phyloP scores from a whole-genome alignment of 2,113 vertebrate genomes.

The Mugil cephalus region DNA sequence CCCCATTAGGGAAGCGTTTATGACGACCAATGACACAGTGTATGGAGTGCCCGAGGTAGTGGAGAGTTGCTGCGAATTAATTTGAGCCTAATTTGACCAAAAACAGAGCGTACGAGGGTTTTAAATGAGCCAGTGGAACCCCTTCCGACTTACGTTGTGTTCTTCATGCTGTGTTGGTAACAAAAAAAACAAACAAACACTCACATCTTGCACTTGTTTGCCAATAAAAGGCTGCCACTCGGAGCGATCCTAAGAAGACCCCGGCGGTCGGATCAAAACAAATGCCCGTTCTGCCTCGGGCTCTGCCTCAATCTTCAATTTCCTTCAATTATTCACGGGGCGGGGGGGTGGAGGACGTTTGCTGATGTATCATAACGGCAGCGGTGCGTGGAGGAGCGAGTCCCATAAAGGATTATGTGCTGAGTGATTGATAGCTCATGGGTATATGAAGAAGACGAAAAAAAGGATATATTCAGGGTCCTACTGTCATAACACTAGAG shows the following conservation, averaged over 20 bases:
- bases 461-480: no score
- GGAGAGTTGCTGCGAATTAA: not conserved
- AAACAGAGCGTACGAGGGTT: constrained; percentile 5
- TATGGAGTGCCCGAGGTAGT: not conserved
- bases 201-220: constrained; percentile 35
- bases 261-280: constrained; percentile 59
- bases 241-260: constrained; percentile 52
- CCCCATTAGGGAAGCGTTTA: no score
- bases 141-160: constrained; percentile 32
- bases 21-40: not conserved
- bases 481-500: no score
- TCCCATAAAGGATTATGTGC: constrained; percentile 7
- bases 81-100: not conserved
- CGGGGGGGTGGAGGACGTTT: constrained; percentile 26
- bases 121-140: constrained; percentile 38
- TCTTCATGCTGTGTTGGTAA: constrained; percentile 23
- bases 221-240: constrained; percentile 43
- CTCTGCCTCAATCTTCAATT: constrained; percentile 58
- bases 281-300: constrained; percentile 56
- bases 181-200: not conserved
- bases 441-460: constrained; percentile 1
- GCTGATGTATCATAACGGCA: constrained; percentile 46
- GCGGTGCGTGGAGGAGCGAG: constrained; percentile 17
- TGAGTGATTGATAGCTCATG: constrained; percentile 36
- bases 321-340: constrained; percentile 72